Base-by-base conservation (phyloP, 1,140 invertebrate species). In the Scaptomyza pallida region DNA sequence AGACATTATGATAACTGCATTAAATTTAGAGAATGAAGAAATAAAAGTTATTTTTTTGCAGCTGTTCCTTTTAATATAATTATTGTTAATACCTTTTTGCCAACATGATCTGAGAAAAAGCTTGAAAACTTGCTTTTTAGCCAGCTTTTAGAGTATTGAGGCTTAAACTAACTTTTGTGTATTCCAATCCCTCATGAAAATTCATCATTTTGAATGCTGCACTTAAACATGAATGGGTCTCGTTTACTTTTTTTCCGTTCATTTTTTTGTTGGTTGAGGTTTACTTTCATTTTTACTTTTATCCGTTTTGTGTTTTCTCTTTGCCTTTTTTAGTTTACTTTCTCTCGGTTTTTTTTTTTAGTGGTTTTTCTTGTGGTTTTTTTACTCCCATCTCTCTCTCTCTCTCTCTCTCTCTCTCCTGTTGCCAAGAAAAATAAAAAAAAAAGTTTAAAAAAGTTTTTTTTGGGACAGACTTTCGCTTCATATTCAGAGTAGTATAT, bases 151-250 rank as follows among this genome's bases (percentile, higher is more conserved):
- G 54, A n/a, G n/a, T n/a, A n/a, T 23, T 43, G 26, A 2, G 16
- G 51, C 44, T 48, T 33, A 33, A 51, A 67, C n/a, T n/a, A 67
- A 67, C 44, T 59, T 59, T 57, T 30, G 23, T 40, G 35, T 55
- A 17, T 41, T 21, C 21, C 21, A 9, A 15, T n/a, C 40, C 40
- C 0, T 17, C 40, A 47, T 21, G 51, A 40, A 30, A 55, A 70
- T 70, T 64, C 44, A 70, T 70, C 67, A 54, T 70, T 63, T 56
- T 70, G 60, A 70, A 70, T 56, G 67, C 67, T 43, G 60, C 67
- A 70, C 67, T 70, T 64, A 64, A 70, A 63, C 44, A 64, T 70
- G 5, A 48, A 70, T 64, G 56, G 64, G 67, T 56, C 23, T 44
- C 45, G 60, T 21, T 56, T 64, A 50, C 56, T 43, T 64, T 69